Percentiles rank a stretch among this genome's conserved stretches.
These are phyloP conservation scores for Eulacestoma nigropectus DNA, from an alignment of 2,113 vertebrate genomes.

Conservation along the genomic window DNA sequence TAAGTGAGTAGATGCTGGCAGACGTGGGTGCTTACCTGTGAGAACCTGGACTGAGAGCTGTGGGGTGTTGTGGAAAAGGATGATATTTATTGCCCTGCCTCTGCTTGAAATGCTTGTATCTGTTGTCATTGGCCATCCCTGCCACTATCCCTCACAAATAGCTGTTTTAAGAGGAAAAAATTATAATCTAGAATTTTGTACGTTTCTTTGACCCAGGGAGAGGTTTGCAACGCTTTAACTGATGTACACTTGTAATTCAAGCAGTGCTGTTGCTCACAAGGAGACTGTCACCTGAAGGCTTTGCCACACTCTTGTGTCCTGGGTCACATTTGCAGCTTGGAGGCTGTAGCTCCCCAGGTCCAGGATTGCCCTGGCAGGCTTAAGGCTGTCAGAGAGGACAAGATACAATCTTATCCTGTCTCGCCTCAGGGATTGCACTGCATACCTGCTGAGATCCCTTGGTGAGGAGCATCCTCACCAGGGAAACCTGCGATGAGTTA, in stretches of 20 bases:
- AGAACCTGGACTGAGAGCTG: not conserved
- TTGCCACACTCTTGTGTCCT: not conserved
- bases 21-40: not conserved
- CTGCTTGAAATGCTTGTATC: not conserved
- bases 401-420: not conserved
- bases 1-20: not conserved
- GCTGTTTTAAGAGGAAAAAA: not conserved
- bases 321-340: not conserved
- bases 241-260: not conserved
- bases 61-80: not conserved
- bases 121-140: not conserved
- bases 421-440: not conserved
- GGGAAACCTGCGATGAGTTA: not conserved
- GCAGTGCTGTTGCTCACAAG: not conserved
- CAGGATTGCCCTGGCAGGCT: not conserved
- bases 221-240: not conserved
- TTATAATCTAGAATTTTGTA: not conserved
- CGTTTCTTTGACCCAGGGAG: not conserved
- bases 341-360: not conserved
- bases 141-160: not conserved
- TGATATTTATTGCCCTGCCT: not conserved
- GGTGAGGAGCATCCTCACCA: not conserved
- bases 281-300: not conserved
- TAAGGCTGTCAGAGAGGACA: not conserved
- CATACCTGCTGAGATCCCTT: not conserved